Evolutionary conservation across 2,797 vertebrate genomes (phyloP).

Genomic region (Rousettus madagascariensis): DNA sequence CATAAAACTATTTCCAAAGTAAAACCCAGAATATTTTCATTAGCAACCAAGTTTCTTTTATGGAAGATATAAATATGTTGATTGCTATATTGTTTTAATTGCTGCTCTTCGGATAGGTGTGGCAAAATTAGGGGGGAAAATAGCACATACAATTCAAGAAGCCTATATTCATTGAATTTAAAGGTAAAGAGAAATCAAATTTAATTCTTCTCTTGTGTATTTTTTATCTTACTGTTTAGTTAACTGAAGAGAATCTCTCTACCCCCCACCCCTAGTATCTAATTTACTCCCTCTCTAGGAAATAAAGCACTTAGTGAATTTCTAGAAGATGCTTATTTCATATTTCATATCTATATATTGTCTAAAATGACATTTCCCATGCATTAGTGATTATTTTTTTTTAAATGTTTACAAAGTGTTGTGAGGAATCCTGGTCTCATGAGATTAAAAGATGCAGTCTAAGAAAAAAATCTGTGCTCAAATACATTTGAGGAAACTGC

Average conservation of each 20-base stretch:
- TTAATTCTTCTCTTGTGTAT: not conserved
- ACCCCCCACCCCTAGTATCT: not conserved
- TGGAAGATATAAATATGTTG: not conserved
- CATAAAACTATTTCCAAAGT: not conserved
- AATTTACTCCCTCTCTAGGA: not conserved
- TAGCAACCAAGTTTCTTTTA: not conserved
- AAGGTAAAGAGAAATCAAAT: not conserved
- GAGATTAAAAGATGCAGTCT: not conserved
- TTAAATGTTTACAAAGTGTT: not conserved
- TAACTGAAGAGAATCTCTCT: not conserved
- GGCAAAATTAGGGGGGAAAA: not conserved
- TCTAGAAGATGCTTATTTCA: not conserved
- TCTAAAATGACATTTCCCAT: not conserved
- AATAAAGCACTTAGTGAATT: not conserved
- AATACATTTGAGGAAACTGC: not conserved
- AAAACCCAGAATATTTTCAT: not conserved
- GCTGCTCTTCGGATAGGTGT: not conserved
- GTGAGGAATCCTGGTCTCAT: not conserved
- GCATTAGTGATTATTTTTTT: not conserved
- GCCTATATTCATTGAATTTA: not conserved
- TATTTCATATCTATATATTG: not conserved
- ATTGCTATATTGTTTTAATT: not conserved
- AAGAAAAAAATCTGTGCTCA: not conserved
- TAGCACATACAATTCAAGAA: not conserved
- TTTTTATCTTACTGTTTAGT: not conserved